Evolutionary conservation across 2,888 invertebrate genomes (phyloP), one percentile per base, ranked within the genome.

Genomic region (Catocala fraxini): DNA sequence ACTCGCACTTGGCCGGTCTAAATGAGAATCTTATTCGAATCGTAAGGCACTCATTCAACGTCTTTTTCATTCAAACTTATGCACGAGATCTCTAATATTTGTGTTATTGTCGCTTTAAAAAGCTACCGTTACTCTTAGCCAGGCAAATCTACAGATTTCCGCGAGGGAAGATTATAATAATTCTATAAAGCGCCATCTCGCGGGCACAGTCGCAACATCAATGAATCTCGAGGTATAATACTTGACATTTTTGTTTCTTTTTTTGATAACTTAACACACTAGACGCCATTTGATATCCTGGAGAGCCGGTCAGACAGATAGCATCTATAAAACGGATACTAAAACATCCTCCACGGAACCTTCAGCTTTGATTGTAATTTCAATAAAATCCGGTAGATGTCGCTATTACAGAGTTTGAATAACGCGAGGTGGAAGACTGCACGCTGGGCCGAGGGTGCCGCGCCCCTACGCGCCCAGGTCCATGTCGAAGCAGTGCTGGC

Each of bases 71-170:
- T 68, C 72, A 77, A 77, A 70, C 65, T 64, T 62, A 69, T 63
- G 65, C 57, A 68, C 75, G 79, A 79, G 77, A 79, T 79, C 81
- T 73, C 73, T 70, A 73, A 70, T 47, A 45, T 65, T 59, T 68
- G 56, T 64, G 61, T 66, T 74, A 59, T 35, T 51, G 54, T 68
- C 47, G 61, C 64, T 35, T 47, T 53, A 53, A 64, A 3, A 71
- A 72, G 70, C 68, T 72, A 68, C 67, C 70, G 61, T 54, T 65
- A 70, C 68, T 68, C 61, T 65, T 75, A 71, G 75, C 74, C 72
- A 70, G 56, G 51, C 5, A 73, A 66, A 55, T 63, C 58, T 61
- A 66, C 55, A 47, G 46, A 13, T 34, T 48, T 43, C 15, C 9
- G 46, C 9, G 7, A 15, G 15, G 25, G 15, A 35, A 41, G 15